Percentiles rank a stretch among this genome's conserved stretches.
Conservation (phyloP, 2,888 invertebrate species). For the Notodonta dromedarius region DNA sequence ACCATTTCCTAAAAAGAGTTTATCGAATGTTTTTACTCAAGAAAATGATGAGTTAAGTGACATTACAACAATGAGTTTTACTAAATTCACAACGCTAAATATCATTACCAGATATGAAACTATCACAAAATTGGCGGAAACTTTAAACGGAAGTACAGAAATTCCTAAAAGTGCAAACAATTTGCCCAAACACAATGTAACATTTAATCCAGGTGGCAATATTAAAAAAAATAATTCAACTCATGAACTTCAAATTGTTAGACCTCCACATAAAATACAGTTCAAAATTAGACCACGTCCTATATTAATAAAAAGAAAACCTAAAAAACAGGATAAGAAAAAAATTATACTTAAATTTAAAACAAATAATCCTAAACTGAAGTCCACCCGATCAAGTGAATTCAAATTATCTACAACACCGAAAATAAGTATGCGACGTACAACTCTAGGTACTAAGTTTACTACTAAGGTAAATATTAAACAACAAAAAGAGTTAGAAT, state of each 20-base stretch:
- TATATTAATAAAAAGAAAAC: background rate
- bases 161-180: background rate
- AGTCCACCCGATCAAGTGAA: background rate
- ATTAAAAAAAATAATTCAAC: background rate
- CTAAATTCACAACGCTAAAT: background rate
- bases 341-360: background rate
- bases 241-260: slow-evolving; percentile 2
- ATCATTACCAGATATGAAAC: background rate
- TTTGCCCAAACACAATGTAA: background rate
- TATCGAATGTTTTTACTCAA: background rate
- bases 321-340: background rate
- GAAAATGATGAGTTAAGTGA: background rate
- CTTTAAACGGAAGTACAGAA: background rate
- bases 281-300: background rate
- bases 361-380: background rate
- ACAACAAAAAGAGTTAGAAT: background rate
- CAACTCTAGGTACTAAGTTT: background rate
- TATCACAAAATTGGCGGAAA: background rate
- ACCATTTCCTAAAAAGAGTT: background rate
- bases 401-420: background rate
- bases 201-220: background rate
- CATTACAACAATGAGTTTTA: background rate
- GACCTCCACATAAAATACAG: background rate
- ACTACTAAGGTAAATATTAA: background rate
- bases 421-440: background rate